phyloP scores from a whole-genome alignment of 2,113 vertebrate species.

The Etheostoma spectabile region DNA sequence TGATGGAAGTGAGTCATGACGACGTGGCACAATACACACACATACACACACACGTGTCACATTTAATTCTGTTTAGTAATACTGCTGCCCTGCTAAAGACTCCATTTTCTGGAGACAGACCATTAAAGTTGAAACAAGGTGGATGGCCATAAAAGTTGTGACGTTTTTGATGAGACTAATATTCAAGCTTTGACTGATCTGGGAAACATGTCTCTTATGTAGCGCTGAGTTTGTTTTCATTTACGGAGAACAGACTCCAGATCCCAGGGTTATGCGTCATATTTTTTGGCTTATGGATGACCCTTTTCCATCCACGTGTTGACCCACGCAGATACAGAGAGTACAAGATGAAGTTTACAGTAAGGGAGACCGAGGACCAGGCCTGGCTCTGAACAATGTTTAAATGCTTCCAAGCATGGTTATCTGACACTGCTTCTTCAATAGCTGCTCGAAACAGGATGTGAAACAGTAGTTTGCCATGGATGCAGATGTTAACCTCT shows the following conservation, averaged over 20 bases:
- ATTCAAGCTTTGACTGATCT: slow-evolving; percentile 20
- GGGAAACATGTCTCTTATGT: slow-evolving; percentile 40
- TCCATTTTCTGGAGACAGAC: neutral
- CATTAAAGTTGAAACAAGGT: neutral
- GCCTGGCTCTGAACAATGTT: neutral
- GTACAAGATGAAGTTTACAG: neutral
- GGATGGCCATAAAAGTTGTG: neutral
- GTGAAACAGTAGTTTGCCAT: slow-evolving; percentile 37
- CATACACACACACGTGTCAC: slow-evolving; percentile 3
- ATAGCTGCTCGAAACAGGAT: slow-evolving; percentile 1
- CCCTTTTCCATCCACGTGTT: slow-evolving; percentile 45
- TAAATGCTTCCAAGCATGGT: neutral
- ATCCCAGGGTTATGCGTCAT: slow-evolving; percentile 50
- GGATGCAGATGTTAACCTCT: slow-evolving; percentile 47
- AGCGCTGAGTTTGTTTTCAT: slow-evolving; percentile 52
- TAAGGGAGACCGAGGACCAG: neutral
- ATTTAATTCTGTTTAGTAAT: slow-evolving; percentile 22
- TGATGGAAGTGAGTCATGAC: slow-evolving; percentile 45
- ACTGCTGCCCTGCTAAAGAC: neutral
- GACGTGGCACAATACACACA: neutral
- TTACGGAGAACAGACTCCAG: slow-evolving; percentile 39
- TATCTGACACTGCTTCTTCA: neutral
- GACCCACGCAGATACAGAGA: slow-evolving; percentile 26
- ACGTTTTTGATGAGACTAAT: slow-evolving; percentile 44
- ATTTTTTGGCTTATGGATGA: slow-evolving; percentile 29